Base-by-base conservation (phyloP, 2,113 vertebrate species). In the Indicator indicator region DNA sequence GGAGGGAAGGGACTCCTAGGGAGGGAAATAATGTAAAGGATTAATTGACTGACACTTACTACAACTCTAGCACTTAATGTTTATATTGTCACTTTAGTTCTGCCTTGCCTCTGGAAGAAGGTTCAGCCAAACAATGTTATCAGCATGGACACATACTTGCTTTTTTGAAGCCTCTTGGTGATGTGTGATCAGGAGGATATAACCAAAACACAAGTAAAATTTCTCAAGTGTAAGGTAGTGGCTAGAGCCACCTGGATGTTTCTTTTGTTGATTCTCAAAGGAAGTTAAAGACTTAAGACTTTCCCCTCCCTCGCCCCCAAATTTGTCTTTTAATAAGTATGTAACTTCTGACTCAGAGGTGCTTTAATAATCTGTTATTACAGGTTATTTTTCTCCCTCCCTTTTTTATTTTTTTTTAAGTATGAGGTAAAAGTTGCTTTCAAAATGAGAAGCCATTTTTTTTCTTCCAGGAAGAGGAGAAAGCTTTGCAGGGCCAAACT, bases 141-240 rank as follows among this genome's bases (percentile, higher is more conserved):
- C n/a, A 13, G 1, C 4, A 7, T 42, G 15, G 19, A 82, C 55
- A 40, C 10, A 50, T 16, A 8, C n/a, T 50, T 0, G 0, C 62
- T 52, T 73, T 36, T 40, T 46, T 59, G 60, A 46, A 76, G 36
- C 6, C 5, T 3, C 7, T 80, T 5, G 2, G 40, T 52, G 36
- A 11, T 46, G 9, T 1, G 3, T 83, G 12, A 3, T 38, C 6
- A 9, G 11, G 7, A 7, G 15, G 17, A 44, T 60, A 28, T 32
- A 74, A 73, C 13, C 15, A 46, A 92, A 87, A 38, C 54, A 19
- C 5, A 75, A 59, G 15, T 78, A 44, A 68, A 50, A 56, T 52
- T 70, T 79, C 14, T 74, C 3, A 8, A 36, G 32, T 59, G 27
- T 73, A 55, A 63, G 76, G 15, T 16, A 62, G 12, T 52, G 3